Percentiles rank a stretch among this genome's conserved stretches.
Evolutionary conservation across 2,113 vertebrate genomes (phyloP).

Genomic region (Eptesicus fuscus): DNA sequence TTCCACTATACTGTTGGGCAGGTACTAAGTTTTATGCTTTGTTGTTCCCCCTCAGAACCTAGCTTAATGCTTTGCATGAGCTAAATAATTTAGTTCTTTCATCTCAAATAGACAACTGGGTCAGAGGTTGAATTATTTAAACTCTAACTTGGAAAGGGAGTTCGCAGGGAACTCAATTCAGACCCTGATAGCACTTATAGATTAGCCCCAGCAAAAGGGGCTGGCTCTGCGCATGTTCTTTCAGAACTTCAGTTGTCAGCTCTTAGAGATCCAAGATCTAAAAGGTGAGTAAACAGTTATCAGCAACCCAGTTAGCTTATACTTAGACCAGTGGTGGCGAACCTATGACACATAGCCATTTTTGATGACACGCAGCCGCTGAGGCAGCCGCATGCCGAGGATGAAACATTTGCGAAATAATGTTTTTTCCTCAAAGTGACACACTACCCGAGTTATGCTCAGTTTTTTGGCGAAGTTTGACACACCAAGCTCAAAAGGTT

Average conservation of each 20-base stretch:
- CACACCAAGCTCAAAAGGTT: too few relatives aligned
- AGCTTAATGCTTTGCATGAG: constrained; percentile 15
- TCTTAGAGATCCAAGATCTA: constrained; percentile 30
- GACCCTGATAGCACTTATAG: not conserved
- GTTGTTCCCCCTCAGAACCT: constrained; percentile 17
- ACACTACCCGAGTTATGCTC: too few relatives aligned
- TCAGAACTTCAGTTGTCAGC: not conserved
- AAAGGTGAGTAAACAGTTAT: not conserved
- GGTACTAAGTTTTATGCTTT: not conserved
- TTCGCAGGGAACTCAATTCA: not conserved
- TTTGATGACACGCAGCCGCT: too few relatives aligned
- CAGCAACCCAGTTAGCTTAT: not conserved
- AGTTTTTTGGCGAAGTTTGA: too few relatives aligned
- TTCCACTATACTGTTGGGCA: not conserved
- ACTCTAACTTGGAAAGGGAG: constrained; percentile 28
- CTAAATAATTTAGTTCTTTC: constrained; percentile 64
- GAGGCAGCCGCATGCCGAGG: too few relatives aligned
- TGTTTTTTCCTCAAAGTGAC: too few relatives aligned
- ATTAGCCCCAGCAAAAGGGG: not conserved
- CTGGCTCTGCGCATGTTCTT: not conserved
- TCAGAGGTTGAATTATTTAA: constrained; percentile 67
- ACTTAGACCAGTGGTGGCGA: too few relatives aligned
- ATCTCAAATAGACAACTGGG: constrained; percentile 51
- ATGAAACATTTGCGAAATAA: too few relatives aligned
- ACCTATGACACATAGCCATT: too few relatives aligned